Evolutionary conservation across 2,797 vertebrate species (phyloP), one percentile per base, ranked within the genome.

Genomic region (Cygnus olor): DNA sequence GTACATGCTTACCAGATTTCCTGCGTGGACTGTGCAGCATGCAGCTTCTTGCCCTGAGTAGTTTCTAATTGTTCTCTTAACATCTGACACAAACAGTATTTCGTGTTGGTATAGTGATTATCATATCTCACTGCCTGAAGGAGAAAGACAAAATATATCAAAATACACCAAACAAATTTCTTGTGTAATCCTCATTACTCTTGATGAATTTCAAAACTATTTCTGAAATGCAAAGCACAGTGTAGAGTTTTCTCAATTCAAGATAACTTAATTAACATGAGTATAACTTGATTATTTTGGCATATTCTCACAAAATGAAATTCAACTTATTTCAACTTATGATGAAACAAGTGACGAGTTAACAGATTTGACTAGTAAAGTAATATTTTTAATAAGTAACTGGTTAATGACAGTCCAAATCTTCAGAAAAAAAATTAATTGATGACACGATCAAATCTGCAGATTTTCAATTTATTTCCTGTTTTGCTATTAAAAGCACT

Each of bases 61-160:
- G 98, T 99, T 96, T 99, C 99, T 97, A 99, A 64, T 92, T 98
- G 98, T 74, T 99, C 99, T 45, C 99, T 95, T 68, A 99, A 98
- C 99, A 99, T 99, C 97, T 99, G 99, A 93, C 99, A 99, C 96
- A 99, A 97, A 89, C 99, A 99, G 96, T 99, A 99, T 95, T 99
- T 99, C 11, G 98, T 99, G 98, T 99, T 99, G 96, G 99, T 99
- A 77, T 98, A 98, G 80, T 99, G 98, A 97, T 99, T 99, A 61
- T 99, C 98, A n/a, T 99, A 99, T 68, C 97, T 98, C 88, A 99
- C 98, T 10, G 99, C 99, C 99, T 99, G 97, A 53, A 72, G 63
- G 69, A 90, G 94, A 92, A 64, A 97, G 4, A 73, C 61, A 63
- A 83, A 73, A 32, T 14, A 81, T 19, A 85, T 80, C 38, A 93